Evolutionary conservation across 2,797 vertebrate species (phyloP).

Genomic region (Megaceryle alcyon): DNA sequence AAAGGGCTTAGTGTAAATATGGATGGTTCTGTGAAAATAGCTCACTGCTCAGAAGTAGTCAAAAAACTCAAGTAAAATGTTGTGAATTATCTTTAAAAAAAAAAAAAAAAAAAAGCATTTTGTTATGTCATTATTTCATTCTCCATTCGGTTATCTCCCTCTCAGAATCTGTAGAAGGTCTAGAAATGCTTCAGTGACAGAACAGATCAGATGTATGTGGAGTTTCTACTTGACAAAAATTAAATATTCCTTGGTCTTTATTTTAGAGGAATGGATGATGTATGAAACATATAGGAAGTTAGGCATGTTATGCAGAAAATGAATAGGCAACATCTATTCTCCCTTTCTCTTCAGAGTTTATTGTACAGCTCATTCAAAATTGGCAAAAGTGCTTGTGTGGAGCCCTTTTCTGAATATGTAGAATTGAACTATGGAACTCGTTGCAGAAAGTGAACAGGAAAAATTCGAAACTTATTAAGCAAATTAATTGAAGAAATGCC

Average conservation of each 20-base stretch:
- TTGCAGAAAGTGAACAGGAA: neutral
- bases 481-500: neutral
- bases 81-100: neutral
- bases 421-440: neutral
- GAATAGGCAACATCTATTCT: neutral
- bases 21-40: neutral
- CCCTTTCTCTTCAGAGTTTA: neutral
- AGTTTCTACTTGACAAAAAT: neutral
- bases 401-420: neutral
- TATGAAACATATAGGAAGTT: neutral
- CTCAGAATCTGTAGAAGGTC: neutral
- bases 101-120: neutral
- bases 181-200: neutral
- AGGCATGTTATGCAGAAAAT: neutral
- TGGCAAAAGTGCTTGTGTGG: fast-evolving
- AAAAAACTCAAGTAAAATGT: neutral
- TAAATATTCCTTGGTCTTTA: neutral
- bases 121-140: neutral
- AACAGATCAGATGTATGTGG: neutral
- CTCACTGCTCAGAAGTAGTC: neutral
- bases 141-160: neutral
- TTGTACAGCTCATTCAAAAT: neutral
- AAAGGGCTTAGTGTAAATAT: neutral
- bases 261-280: neutral
- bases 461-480: neutral